These are phyloP conservation scores for Agapornis roseicollis DNA, from an alignment of 2,113 vertebrate species.

Conservation along the genomic window DNA sequence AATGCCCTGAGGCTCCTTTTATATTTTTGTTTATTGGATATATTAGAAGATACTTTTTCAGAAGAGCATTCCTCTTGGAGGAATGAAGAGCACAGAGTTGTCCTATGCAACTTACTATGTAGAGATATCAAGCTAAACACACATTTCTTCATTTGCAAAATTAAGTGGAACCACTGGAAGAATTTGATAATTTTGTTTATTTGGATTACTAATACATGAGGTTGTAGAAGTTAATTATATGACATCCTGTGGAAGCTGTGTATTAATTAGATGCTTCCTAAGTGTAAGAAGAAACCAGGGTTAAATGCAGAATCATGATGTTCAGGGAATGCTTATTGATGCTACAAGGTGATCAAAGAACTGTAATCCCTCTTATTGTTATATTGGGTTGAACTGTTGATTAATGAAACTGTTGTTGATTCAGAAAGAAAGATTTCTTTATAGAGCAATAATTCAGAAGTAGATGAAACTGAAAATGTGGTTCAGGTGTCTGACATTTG, in stretches of 20 bases:
- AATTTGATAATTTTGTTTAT: not conserved
- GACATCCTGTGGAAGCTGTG: not conserved
- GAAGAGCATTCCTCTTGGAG: not conserved
- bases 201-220: not conserved
- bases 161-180: not conserved
- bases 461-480: not conserved
- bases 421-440: not conserved
- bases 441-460: not conserved
- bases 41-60: not conserved
- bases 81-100: not conserved
- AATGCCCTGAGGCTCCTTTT: not conserved
- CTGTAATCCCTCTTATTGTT: not conserved
- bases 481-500: not conserved
- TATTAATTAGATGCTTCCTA: not conserved
- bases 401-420: not conserved
- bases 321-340: not conserved
- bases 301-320: not conserved
- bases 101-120: not conserved
- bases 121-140: not conserved
- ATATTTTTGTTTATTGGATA: not conserved
- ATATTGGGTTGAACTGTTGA: not conserved
- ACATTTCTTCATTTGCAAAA: not conserved
- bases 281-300: not conserved
- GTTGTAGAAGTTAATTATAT: not conserved
- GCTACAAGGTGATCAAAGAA: not conserved